Base-by-base conservation (phyloP, 2,113 vertebrate genomes). In the Brachirus orientalis region DNA sequence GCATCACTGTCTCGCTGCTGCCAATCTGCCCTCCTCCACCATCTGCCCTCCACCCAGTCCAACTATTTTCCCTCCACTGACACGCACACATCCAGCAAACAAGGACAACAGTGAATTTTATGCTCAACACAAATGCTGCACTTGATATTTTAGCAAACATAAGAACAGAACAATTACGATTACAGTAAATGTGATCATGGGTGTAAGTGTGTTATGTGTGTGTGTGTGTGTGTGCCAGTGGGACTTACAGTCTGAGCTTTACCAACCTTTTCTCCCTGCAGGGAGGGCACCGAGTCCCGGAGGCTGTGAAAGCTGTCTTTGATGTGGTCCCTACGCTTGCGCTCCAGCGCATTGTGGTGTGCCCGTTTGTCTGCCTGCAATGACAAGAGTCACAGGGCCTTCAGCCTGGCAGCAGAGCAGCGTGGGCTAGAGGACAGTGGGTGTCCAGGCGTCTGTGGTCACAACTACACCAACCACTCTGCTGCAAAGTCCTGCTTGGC, bases 271-370 rank as follows among this genome's bases (percentile, higher is more conserved):
- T 99, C 98, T 88, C 98, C 98, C 90, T 98, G 98, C 89, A 99
- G 94, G 41, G 98, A 94, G 18, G 98, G 98, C 75, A 99, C 96
- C 0, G 98, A 99, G 88, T 99, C 98, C 75, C 98, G 95, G 82
- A 99, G 93, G 94, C 98, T 97, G 93, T 99, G 98, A 91, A 99
- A 99, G 91, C 98, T 99, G 94, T 99, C 98, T 94, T 99, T 99
- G 94, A 99, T 99, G 94, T 99, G 98, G 94, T 99, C 98, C 94
- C 98, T 96, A 86, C 98, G 96, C 73, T 99, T 99, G 85, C 98
- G 95, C 93, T 99, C 98, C 95, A 99, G 94, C 61, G 98, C 98
- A 83, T 99, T 99, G 91, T 99, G 98, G 75, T 99, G 97, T 88
- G 98, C 98, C 85, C 97, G 93, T 94, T 99, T 99, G 93, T 99